Percentiles rank a stretch among this genome's conserved stretches.
Evolutionary conservation across 2,113 vertebrate species (phyloP).

Genomic region (Sebastes schlegelii): DNA sequence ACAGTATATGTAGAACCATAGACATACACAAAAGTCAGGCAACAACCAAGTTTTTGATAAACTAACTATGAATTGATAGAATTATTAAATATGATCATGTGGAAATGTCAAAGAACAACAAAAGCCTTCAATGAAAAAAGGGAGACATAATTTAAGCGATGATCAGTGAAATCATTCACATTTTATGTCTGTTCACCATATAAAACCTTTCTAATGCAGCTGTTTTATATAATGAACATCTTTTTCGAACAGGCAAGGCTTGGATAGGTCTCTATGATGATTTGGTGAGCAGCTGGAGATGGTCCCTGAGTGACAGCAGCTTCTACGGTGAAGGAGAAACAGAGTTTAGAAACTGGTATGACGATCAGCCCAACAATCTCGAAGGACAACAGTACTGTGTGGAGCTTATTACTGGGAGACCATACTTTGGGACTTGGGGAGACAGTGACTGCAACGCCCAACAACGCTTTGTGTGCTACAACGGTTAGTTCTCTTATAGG

Average conservation of each 20-base stretch:
- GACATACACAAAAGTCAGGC: neutral
- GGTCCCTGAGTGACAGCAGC: constrained; percentile 57
- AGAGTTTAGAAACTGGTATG: constrained; percentile 36
- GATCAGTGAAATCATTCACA: neutral
- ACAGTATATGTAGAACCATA: neutral
- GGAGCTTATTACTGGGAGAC: accelerated
- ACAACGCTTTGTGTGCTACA: constrained; percentile 34
- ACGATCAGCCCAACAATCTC: neutral
- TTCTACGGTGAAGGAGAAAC: constrained; percentile 29
- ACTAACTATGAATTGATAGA: neutral
- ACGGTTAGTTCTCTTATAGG: constrained; percentile 25
- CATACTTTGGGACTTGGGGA: neutral
- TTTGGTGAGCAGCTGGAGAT: constrained; percentile 50
- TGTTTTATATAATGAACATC: neutral
- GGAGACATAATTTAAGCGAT: neutral
- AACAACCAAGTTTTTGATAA: neutral
- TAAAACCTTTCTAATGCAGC: no score
- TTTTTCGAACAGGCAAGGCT: constrained; percentile 43
- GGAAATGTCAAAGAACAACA: neutral
- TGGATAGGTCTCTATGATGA: constrained; percentile 67
- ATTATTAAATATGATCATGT: neutral
- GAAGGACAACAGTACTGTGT: constrained; percentile 36
- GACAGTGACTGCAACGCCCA: accelerated
- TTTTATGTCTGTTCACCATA: neutral
- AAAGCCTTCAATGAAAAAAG: neutral